Evolutionary conservation across 2,113 vertebrate species (phyloP).

Genomic region (human): GRCh38 chr4:46838001-46838500

Average conservation of each 20-base stretch:
- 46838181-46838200: background rate
- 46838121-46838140: background rate
- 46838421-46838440: background rate
- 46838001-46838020: background rate
- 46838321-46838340: background rate
- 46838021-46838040: background rate
- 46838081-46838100: background rate
- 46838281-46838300: constrained; percentile 15
- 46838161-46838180: background rate
- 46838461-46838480: background rate
- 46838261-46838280: background rate
- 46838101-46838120: constrained; percentile 15
- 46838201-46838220: background rate
- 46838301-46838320: background rate
- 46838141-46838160: background rate
- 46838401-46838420: background rate
- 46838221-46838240: background rate
- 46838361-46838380: background rate
- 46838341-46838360: background rate
- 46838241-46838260: background rate
- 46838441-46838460: background rate
- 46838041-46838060: background rate
- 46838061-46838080: background rate
- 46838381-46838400: background rate
- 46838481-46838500: background rate